These are phyloP conservation scores for Nematopogon swammerdamellus DNA, from an alignment of 2,888 invertebrate genomes.

Conservation along the genomic window DNA sequence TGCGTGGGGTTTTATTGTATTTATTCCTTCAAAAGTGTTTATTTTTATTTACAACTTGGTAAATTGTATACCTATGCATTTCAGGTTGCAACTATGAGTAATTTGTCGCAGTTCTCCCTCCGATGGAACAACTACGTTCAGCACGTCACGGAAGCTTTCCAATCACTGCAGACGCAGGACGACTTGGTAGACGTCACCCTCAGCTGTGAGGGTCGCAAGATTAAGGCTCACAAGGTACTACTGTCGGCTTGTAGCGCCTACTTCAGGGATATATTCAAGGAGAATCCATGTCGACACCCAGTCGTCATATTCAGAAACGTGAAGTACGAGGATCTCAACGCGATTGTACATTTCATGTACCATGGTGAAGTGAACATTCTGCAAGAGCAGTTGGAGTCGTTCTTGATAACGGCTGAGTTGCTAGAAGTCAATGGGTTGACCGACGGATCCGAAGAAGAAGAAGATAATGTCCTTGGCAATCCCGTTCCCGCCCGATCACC, in stretches of 20 bases:
- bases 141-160: slow-evolving; percentile 78
- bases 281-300: slow-evolving; percentile 78
- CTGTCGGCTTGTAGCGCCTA: slow-evolving; percentile 82
- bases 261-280: slow-evolving; percentile 69
- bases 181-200: slow-evolving; percentile 82
- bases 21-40: no score
- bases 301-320: slow-evolving; percentile 79
- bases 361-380: slow-evolving; percentile 80
- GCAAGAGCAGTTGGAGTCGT: slow-evolving; percentile 74
- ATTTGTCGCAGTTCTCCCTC: slow-evolving; percentile 78
- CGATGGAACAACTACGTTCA: slow-evolving; percentile 85
- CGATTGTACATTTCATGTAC: slow-evolving; percentile 79
- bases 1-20: no score
- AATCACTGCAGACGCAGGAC: slow-evolving; percentile 64
- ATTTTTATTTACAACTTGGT: no score
- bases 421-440: slow-evolving; percentile 75
- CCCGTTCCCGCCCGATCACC: not conserved
- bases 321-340: slow-evolving; percentile 72
- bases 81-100: slow-evolving; percentile 51
- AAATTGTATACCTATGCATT: no score
- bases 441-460: slow-evolving; percentile 50
- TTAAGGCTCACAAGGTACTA: slow-evolving; percentile 82
- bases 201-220: slow-evolving; percentile 80
- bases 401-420: slow-evolving; percentile 73
- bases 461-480: slow-evolving; percentile 9